Evolutionary conservation across 2,113 vertebrate genomes (phyloP), one percentile per base, ranked within the genome.

Genomic region (Pelobates fuscus): DNA sequence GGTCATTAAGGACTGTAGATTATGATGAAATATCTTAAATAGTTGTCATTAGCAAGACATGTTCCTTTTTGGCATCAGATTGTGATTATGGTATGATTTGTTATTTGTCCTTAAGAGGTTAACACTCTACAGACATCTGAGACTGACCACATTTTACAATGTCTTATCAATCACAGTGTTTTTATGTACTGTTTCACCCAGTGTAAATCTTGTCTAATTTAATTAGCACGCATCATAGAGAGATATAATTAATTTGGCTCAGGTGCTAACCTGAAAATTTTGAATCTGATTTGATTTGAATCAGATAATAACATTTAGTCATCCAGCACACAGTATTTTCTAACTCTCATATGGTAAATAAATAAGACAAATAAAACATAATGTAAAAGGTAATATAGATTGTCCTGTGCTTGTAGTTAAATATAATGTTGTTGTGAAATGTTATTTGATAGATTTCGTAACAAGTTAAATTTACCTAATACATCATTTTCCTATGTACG

Each of bases 211-310:
- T 59, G 32, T 59, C 63, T 67, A 67, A 75, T 67, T 18, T 7
- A 55, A 75, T 75, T 75, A 75, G 26, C 54, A 67, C 46, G 63
- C 52, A 32, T 75, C 72, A 75, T 75, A 46, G 72, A 32, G 52
- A 55, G 63, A 75, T 67, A 67, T 67, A 75, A 75, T 75, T 75
- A 67, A 75, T 67, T 75, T 75, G 72, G 63, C 72, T 75, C 72
- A 75, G 61, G 63, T 75, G 72, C 52, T 67, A 75, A 75, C 72
- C 72, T 67, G 37, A 75, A 75, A 75, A 67, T 67, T 46, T 58
- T 67, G 18, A 49, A 29, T 57, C 37, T 58, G 65, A 75, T 75
- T 75, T 46, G n/a, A 67, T 75, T 75, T 67, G 63, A 67, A 59
- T 67, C 52, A 43, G 24, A 67, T 75, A 75, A 75, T 32, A 75